A percentile compares a stretch with the other conserved stretches of the same genome.
Conservation (phyloP, 2,888 invertebrate species). For the Sinhomidia bicolor region DNA sequence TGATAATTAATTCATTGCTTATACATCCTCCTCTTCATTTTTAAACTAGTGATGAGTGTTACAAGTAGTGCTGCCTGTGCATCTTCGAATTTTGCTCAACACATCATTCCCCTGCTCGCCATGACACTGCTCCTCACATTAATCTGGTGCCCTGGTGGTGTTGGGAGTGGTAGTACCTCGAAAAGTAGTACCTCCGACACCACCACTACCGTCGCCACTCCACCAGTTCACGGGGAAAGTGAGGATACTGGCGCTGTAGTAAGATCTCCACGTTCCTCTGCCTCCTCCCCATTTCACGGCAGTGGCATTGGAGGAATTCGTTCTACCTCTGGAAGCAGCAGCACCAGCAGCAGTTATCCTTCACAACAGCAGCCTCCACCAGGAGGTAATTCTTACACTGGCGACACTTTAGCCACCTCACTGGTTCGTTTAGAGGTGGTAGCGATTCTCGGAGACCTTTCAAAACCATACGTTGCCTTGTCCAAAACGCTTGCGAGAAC, state of each 20-base stretch:
- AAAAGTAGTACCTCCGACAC: background rate
- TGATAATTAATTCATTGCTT: background rate
- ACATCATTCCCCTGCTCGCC: background rate
- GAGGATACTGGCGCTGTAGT: background rate
- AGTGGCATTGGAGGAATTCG: conserved; percentile 44
- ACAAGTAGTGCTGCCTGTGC: background rate
- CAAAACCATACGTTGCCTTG: conserved; percentile 76
- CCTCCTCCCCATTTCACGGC: conserved; percentile 49
- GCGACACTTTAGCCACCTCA: conserved; percentile 56
- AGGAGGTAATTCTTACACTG: conserved; percentile 16
- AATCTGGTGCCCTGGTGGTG: conserved; percentile 42
- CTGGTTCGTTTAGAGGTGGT: conserved; percentile 76
- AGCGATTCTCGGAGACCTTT: conserved; percentile 76
- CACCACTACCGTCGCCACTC: background rate
- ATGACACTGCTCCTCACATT: conserved; percentile 46
- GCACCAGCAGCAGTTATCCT: conserved; percentile 40
- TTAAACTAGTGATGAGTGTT: conserved; percentile 20
- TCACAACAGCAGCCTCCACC: conserved; percentile 61
- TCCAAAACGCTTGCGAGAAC: conserved; percentile 76
- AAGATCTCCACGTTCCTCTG: conserved; percentile 38
- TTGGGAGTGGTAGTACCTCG: background rate
- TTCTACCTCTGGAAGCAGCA: background rate
- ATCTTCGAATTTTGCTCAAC: conserved; percentile 62
- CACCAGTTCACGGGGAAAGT: background rate
- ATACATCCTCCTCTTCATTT: no score